Conservation (phyloP, 2,888 invertebrate species). For the Drosophila prolongata region DNA sequence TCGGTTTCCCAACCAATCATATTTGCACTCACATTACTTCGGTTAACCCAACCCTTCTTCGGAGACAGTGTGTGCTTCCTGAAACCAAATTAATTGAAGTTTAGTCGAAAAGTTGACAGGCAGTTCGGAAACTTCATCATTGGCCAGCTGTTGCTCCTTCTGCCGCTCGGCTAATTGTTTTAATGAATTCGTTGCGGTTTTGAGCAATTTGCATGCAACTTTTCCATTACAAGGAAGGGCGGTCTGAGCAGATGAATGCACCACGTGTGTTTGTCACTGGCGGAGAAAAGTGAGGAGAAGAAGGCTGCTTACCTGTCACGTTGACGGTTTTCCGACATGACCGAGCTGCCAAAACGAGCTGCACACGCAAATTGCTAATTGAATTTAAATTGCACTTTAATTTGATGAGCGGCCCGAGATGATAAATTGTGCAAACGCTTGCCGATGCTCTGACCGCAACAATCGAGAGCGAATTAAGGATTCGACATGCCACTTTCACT, state of each 20-base stretch:
- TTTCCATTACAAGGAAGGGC: slow-evolving; percentile 56
- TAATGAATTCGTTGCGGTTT: slow-evolving; percentile 81
- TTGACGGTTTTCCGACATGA: slow-evolving; percentile 43
- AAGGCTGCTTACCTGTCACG: slow-evolving; percentile 31
- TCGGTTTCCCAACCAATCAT: slow-evolving; percentile 27
- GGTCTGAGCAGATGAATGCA: slow-evolving; percentile 15
- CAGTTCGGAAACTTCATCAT: slow-evolving; percentile 29
- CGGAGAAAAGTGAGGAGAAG: slow-evolving; percentile 36
- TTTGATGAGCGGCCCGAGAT: slow-evolving; percentile 56
- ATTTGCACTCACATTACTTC: slow-evolving; percentile 1
- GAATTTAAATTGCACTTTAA: slow-evolving; percentile 81
- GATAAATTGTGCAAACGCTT: slow-evolving; percentile 80
- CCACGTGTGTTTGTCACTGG: slow-evolving; percentile 73
- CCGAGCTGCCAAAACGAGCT: slow-evolving; percentile 30
- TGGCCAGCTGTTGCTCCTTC: slow-evolving; percentile 45
- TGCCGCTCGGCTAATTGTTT: slow-evolving; percentile 71
- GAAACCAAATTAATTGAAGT: slow-evolving; percentile 39
- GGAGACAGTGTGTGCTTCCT: slow-evolving; percentile 3
- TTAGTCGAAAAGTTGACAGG: slow-evolving; percentile 44
- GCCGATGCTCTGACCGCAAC: slow-evolving; percentile 72
- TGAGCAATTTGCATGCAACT: slow-evolving; percentile 79
- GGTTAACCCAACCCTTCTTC: slow-evolving; percentile 3
- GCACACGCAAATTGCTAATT: slow-evolving; percentile 79
- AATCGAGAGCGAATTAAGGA: slow-evolving; percentile 73
- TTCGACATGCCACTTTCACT: slow-evolving; percentile 78